These are phyloP conservation scores for Arrhopalites spinosus DNA, from an alignment of 2,888 invertebrate species.

Conservation along the genomic window DNA sequence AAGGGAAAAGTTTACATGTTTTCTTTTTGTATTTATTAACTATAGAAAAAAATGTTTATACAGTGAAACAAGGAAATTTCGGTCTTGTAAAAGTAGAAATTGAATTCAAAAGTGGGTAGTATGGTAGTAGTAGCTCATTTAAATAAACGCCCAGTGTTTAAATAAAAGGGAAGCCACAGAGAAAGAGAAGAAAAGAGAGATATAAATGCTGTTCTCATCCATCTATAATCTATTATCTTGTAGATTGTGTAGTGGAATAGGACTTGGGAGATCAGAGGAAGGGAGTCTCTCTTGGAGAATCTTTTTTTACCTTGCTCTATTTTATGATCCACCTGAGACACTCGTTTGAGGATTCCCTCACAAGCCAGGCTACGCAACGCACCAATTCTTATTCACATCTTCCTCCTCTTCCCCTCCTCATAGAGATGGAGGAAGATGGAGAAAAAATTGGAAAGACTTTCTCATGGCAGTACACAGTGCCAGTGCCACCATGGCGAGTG, in stretches of 20 bases:
- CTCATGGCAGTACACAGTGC: no score
- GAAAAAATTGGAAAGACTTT: background rate
- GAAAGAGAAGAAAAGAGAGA: background rate
- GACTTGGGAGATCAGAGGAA: background rate
- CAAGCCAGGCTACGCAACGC: background rate
- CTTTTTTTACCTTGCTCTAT: slow-evolving; percentile 6
- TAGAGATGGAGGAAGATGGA: background rate
- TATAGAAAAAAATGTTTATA: background rate
- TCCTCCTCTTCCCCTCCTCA: background rate
- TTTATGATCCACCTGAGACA: slow-evolving; percentile 11
- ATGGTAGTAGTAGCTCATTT: background rate
- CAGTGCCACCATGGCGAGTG: no score
- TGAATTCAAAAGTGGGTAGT: background rate
- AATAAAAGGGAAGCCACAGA: slow-evolving; percentile 5
- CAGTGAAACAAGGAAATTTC: background rate
- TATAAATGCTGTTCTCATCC: background rate
- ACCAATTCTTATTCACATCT: background rate
- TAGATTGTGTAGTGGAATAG: background rate
- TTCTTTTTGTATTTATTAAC: no score
- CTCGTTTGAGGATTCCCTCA: background rate
- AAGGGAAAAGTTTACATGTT: background rate
- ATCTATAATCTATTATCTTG: background rate
- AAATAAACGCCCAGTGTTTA: slow-evolving; percentile 7
- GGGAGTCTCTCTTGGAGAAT: background rate
- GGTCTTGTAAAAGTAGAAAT: no score